Base-by-base conservation (phyloP, 2,888 invertebrate genomes). In the Drosophila colorata region DNA sequence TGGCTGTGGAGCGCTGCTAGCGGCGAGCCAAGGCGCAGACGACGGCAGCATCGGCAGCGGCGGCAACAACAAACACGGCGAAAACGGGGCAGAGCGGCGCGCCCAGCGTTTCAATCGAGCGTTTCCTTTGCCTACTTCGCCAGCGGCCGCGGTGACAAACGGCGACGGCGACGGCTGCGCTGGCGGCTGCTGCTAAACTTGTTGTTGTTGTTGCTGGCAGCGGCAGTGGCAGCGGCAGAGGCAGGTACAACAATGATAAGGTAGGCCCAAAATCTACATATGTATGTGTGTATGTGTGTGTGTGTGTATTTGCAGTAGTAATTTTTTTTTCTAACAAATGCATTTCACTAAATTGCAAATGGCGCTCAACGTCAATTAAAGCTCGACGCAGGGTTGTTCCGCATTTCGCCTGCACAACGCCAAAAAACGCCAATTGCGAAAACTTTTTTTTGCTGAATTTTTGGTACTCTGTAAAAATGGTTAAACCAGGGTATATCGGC, bases 221-320 rank as follows among this genome's bases (percentile, higher is more conserved):
- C 20, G 49, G 56, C 69, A 51, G 58, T 41, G 41, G 31, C 57
- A 46, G 18, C n/a, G 48, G 41, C 63, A 61, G 70, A 43, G 68
- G 56, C 86, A 78, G 67, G 49, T 71, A 64, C 83, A 80, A 78
- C 84, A 79, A 84, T 78, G 82, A 86, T 73, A 80, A 89, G 75
- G 78, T 73, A 69, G 13, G 70, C 40, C 20, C 41, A 40, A 16
- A 23, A 31, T 28, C 28, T 9, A 9, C 31, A 31, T 11, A 31
- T 11, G 11, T 31, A 31, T 31, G 20, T 20, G 20, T 20, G 20
- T 20, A 3, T 20, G 3, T 20, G 20, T 20, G 20, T 20, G 20
- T 20, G 4, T 20, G 20, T 20, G 20, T 20, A 4, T 20, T 4
- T 20, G 20, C 3, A 3, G 20, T 3, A 20, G 20, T 20, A 20